Conservation (phyloP, 2,888 invertebrate genomes). For the Lithophane socia region DNA sequence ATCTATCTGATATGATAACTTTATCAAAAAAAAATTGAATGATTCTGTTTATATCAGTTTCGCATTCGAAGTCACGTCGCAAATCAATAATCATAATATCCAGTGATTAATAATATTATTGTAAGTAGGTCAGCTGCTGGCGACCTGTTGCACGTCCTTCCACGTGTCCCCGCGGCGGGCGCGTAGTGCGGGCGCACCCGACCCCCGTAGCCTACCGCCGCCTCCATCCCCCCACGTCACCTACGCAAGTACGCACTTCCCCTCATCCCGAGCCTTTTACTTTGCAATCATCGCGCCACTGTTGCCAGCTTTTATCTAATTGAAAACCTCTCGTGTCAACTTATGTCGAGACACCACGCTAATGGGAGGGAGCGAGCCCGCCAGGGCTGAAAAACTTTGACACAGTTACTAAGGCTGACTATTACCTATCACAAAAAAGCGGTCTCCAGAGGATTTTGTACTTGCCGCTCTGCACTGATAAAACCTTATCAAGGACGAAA, state of each 20-base stretch:
- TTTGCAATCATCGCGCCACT: constrained; percentile 63
- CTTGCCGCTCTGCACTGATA: constrained; percentile 67
- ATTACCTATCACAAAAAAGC: constrained; percentile 33
- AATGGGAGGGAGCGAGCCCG: constrained; percentile 34
- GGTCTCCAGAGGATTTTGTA: background rate
- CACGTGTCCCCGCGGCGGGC: constrained; percentile 62
- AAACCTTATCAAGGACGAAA: constrained; percentile 74
- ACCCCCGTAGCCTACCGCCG: constrained; percentile 19
- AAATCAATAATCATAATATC: constrained; percentile 64
- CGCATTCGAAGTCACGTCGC: constrained; percentile 4
- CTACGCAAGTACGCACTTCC: constrained; percentile 59
- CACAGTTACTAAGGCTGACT: constrained; percentile 15
- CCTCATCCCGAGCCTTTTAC: constrained; percentile 58
- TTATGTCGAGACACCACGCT: constrained; percentile 45
- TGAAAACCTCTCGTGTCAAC: constrained; percentile 59
- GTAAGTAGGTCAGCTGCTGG: constrained; percentile 79
- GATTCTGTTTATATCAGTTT: constrained; percentile 15
- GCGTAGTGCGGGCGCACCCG: constrained; percentile 26
- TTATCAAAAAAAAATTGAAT: background rate
- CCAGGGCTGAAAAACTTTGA: constrained; percentile 37
- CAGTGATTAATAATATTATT: constrained; percentile 68
- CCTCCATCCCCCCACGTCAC: constrained; percentile 42
- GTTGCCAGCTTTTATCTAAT: constrained; percentile 64
- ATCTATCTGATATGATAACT: too few species aligned
- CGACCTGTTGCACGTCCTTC: constrained; percentile 83